These are phyloP conservation scores for Gasterosteus nipponicus DNA, from an alignment of 2,113 vertebrate species.

Conservation along the genomic window DNA sequence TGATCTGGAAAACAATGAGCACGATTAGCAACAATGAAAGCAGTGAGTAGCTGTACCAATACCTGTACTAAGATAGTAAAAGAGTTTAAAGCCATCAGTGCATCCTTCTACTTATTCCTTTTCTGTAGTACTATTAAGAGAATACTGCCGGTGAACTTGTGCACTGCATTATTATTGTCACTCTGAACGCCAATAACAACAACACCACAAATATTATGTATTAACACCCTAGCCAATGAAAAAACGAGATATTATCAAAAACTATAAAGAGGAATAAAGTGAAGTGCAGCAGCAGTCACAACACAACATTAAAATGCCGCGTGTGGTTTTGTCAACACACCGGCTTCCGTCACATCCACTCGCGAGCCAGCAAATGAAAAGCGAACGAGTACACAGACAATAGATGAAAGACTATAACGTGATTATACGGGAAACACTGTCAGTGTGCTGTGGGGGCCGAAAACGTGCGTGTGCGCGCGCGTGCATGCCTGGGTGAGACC, in stretches of 20 bases:
- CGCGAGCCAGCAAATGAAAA: conserved; percentile 6
- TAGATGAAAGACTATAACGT: not conserved
- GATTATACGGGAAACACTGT: conserved; percentile 24
- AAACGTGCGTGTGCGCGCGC: conserved; percentile 23
- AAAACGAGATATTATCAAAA: conserved; percentile 1
- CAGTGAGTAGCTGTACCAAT: not conserved
- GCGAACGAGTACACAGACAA: not conserved
- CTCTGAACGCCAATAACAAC: not conserved
- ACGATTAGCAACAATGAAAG: not conserved
- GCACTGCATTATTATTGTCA: not conserved
- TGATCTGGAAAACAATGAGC: not conserved
- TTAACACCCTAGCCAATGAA: not conserved
- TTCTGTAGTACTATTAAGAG: not conserved
- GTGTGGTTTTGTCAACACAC: conserved; percentile 27
- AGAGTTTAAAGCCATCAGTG: not conserved
- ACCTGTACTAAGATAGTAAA: not conserved
- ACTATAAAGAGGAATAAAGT: conserved; percentile 12
- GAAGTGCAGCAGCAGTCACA: not conserved
- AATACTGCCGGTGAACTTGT: not conserved
- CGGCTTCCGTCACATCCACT: conserved; percentile 24
- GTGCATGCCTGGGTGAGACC: conserved; percentile 40
- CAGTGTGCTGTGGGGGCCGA: not conserved
- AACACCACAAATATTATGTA: not conserved
- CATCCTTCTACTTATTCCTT: not conserved
- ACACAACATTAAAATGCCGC: conserved; percentile 2